Evolutionary conservation across 2,888 invertebrate genomes (phyloP).

Genomic region (Leucoptera coffeella): DNA sequence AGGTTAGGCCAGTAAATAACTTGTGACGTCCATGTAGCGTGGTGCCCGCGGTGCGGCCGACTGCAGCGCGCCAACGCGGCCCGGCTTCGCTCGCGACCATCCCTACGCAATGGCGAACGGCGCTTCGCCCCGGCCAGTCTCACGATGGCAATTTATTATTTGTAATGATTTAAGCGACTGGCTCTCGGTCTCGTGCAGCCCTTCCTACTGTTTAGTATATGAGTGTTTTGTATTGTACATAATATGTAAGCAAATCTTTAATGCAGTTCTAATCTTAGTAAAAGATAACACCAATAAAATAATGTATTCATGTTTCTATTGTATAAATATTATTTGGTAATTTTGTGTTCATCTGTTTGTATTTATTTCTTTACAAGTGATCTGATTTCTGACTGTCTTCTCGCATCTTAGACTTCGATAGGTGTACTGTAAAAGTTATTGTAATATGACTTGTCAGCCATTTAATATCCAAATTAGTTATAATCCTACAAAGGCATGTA

Average conservation of each 20-base stretch:
- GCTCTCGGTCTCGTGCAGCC: no score
- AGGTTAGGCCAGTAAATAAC: no score
- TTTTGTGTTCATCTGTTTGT: no score
- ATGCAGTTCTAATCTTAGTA: no score
- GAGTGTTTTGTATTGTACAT: slow-evolving; percentile 28
- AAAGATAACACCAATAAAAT: no score
- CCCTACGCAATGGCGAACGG: slow-evolving; percentile 1
- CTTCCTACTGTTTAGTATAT: slow-evolving; percentile 49
- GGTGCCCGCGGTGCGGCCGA: not conserved
- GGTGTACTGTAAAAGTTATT: slow-evolving; percentile 24
- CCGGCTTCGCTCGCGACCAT: not conserved
- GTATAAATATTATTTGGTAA: no score
- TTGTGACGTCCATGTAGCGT: no score
- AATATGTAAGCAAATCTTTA: slow-evolving; percentile 27
- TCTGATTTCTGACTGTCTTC: no score
- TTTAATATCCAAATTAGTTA: slow-evolving; percentile 43
- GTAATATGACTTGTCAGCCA: slow-evolving; percentile 41
- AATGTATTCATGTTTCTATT: no score
- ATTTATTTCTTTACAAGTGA: no score
- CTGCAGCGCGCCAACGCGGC: not conserved
- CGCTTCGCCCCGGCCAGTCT: slow-evolving; percentile 37
- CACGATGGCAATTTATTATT: slow-evolving; percentile 41
- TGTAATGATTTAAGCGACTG: slow-evolving; percentile 49
- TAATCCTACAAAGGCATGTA: slow-evolving; percentile 31
- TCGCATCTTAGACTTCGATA: slow-evolving; percentile 33